A percentile compares a stretch with the other conserved stretches of the same genome.
These are phyloP conservation scores for Episyrphus balteatus DNA, from an alignment of 1,140 invertebrate genomes.

Conservation along the genomic window DNA sequence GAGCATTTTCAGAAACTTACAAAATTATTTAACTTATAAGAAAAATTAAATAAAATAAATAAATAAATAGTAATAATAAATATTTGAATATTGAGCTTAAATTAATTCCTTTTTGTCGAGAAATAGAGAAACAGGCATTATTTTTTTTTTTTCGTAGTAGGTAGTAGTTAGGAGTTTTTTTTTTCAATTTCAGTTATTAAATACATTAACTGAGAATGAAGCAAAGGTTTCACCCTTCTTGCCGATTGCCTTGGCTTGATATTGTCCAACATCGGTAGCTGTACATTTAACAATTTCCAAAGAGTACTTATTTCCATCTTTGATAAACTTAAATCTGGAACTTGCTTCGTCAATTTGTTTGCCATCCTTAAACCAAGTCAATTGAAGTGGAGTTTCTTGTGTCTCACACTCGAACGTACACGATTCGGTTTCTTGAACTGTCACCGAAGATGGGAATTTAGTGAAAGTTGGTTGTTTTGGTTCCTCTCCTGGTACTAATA, in stretches of 20 bases:
- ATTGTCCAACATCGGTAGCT: slow-evolving; percentile 78
- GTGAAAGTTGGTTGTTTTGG: slow-evolving; percentile 70
- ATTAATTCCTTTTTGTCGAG: background rate
- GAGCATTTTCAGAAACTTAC: background rate
- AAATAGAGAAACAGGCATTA: background rate
- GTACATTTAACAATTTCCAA: slow-evolving; percentile 66
- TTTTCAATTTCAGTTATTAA: slow-evolving; percentile 1
- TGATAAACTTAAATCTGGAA: slow-evolving; percentile 67
- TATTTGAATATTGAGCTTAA: background rate
- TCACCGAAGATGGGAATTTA: slow-evolving; percentile 81
- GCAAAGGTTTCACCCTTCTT: slow-evolving; percentile 70
- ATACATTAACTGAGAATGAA: slow-evolving; percentile 78
- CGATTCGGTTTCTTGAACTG: slow-evolving; percentile 68
- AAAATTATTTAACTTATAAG: background rate
- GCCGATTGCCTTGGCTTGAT: slow-evolving; percentile 73
- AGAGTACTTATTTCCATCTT: slow-evolving; percentile 62
- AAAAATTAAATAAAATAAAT: background rate
- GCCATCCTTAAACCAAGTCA: slow-evolving; percentile 83
- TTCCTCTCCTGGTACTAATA: slow-evolving; percentile 77
- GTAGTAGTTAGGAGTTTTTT: too few relatives aligned
- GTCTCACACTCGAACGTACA: slow-evolving; percentile 51
- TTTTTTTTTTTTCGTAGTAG: background rate
- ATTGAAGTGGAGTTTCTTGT: slow-evolving; percentile 42
- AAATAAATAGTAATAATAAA: background rate
- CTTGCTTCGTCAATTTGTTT: slow-evolving; percentile 68